These are phyloP conservation scores for Lepas anatifera DNA, from an alignment of 2,888 invertebrate species.

Conservation along the genomic window DNA sequence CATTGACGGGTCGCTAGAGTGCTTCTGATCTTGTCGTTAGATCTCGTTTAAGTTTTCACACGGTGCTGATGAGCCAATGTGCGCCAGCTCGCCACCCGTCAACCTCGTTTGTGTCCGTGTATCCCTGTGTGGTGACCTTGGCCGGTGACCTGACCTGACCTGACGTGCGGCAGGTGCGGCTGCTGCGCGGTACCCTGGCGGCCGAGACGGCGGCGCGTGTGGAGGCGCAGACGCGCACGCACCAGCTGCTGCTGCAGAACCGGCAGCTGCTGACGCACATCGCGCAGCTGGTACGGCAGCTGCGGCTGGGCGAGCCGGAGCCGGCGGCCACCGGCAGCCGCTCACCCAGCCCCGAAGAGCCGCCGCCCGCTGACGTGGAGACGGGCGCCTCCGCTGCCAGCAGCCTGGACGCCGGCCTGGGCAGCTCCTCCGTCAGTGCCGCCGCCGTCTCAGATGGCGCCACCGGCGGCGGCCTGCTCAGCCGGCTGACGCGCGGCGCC, in stretches of 20 bases:
- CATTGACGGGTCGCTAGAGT: no score
- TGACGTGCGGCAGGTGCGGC: conserved; percentile 46
- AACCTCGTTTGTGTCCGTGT: no score
- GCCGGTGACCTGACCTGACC: no score
- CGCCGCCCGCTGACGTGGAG: no score
- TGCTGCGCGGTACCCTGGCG: conserved; percentile 75
- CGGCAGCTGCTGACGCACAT: conserved; percentile 90
- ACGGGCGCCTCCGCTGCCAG: not conserved
- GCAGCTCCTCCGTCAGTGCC: not conserved
- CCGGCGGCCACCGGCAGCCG: conserved; percentile 47
- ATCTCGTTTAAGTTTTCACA: no score
- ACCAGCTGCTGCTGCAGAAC: conserved; percentile 88
- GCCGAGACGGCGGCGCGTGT: conserved; percentile 82
- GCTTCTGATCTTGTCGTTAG: no score
- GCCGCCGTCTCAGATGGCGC: not conserved
- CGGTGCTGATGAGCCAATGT: no score
- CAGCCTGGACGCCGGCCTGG: not conserved
- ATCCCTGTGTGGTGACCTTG: no score
- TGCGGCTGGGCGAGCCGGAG: conserved; percentile 50
- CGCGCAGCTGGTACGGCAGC: conserved; percentile 70
- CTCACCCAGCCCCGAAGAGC: not conserved
- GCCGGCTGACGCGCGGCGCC: not conserved
- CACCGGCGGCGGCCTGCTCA: not conserved
- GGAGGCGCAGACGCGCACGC: conserved; percentile 70
- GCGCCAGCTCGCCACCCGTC: no score